These are phyloP conservation scores for Apamea monoglypha DNA, from an alignment of 2,888 invertebrate genomes.

Conservation along the genomic window DNA sequence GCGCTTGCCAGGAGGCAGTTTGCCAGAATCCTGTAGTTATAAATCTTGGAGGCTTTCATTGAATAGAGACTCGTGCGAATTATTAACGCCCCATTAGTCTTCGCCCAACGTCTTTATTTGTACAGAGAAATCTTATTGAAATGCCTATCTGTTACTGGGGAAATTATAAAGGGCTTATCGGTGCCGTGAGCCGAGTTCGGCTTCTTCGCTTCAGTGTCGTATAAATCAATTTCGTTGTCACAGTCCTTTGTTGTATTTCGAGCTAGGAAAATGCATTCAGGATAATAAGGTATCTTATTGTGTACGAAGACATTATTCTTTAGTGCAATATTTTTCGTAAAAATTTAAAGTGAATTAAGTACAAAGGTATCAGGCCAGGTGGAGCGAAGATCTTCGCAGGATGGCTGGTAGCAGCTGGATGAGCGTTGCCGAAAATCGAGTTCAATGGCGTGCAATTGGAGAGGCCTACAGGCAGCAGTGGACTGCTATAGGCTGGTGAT, in stretches of 20 bases:
- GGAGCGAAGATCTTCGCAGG: no score
- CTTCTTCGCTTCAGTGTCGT: slow-evolving; percentile 49
- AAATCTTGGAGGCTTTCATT: slow-evolving; percentile 87
- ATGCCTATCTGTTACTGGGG: slow-evolving; percentile 74
- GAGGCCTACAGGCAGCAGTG: no score
- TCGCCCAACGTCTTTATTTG: slow-evolving; percentile 86
- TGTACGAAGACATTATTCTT: slow-evolving; percentile 16
- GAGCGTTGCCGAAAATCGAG: no score
- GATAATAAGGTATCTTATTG: slow-evolving; percentile 29
- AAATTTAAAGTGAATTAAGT: not conserved
- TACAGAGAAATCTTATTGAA: slow-evolving; percentile 80
- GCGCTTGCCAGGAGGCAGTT: slow-evolving; percentile 87
- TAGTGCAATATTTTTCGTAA: not conserved
- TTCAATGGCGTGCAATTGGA: no score
- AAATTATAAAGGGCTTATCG: slow-evolving; percentile 78
- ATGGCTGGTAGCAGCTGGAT: no score
- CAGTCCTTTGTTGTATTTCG: slow-evolving; percentile 64
- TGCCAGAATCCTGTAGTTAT: slow-evolving; percentile 88
- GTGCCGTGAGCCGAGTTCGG: slow-evolving; percentile 63
- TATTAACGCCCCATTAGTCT: slow-evolving; percentile 89
- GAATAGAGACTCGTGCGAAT: slow-evolving; percentile 87
- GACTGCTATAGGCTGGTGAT: no score
- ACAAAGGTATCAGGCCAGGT: not conserved
- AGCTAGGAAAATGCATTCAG: slow-evolving; percentile 57
- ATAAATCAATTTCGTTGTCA: slow-evolving; percentile 74